Percentiles rank a stretch among this genome's conserved stretches.
Evolutionary conservation across 2,797 vertebrate genomes (phyloP).

Genomic region (Coranthus polyacanthus): DNA sequence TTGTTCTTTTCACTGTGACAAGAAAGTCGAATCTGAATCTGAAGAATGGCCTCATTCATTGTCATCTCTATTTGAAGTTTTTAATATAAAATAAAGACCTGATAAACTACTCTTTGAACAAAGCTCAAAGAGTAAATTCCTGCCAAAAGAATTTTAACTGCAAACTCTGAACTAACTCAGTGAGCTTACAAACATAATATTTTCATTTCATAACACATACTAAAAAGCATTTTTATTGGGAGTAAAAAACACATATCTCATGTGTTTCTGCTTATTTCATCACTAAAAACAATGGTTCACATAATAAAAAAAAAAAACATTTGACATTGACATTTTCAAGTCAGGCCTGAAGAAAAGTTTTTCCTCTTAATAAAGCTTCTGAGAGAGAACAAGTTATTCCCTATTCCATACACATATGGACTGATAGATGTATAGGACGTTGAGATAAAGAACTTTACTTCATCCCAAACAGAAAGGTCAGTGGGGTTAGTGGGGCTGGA

Average conservation of each 20-base stretch:
- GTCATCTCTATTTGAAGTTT: too few species aligned
- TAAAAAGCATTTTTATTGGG: not conserved
- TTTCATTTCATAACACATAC: not conserved
- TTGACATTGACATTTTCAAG: too few species aligned
- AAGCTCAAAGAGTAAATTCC: too few species aligned
- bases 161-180: not conserved
- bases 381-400: constrained; percentile 76
- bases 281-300: not conserved
- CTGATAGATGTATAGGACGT: constrained; percentile 79
- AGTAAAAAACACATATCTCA: not conserved
- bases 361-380: constrained; percentile 54
- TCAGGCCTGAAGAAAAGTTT: not conserved
- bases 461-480: constrained; percentile 61
- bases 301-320: too few species aligned
- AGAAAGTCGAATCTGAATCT: too few species aligned
- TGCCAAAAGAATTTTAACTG: too few species aligned
- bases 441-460: constrained; percentile 80
- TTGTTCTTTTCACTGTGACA: too few species aligned
- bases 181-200: too few species aligned
- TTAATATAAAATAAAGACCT: too few species aligned
- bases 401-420: constrained; percentile 83
- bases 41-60: too few species aligned
- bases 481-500: constrained; percentile 4
- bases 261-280: not conserved
- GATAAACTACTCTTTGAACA: too few species aligned